Evolutionary conservation across 2,888 invertebrate genomes (phyloP).

Genomic region (Cremastinae sp.): DNA sequence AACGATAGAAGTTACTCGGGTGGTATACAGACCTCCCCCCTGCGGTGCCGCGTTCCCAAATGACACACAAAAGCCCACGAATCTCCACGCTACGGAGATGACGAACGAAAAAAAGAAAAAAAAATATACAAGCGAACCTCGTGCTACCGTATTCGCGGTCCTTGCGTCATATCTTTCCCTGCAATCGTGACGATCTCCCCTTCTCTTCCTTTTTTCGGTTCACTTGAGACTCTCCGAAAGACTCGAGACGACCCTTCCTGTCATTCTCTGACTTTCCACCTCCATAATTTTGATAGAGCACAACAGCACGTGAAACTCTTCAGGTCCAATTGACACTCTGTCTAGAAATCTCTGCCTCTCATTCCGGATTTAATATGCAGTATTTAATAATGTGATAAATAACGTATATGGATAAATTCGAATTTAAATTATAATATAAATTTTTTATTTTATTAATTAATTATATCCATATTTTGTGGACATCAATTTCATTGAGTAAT

Average conservation of each 20-base stretch:
- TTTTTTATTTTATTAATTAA: too few species aligned
- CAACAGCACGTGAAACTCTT: neutral
- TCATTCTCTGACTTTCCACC: slow-evolving; percentile 49
- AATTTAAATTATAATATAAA: too few species aligned
- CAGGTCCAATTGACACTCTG: too few species aligned
- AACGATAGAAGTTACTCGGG: slow-evolving; percentile 47
- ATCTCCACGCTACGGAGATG: slow-evolving; percentile 41
- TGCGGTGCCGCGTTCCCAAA: slow-evolving; percentile 55
- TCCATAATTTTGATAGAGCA: slow-evolving; percentile 41
- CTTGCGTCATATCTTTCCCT: slow-evolving; percentile 64
- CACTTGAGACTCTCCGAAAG: slow-evolving; percentile 58
- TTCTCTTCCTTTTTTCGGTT: slow-evolving; percentile 56
- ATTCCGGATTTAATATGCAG: too few species aligned
- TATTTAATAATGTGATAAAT: too few species aligned
- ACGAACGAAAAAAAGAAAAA: slow-evolving; percentile 20
- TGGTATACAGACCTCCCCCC: slow-evolving; percentile 48
- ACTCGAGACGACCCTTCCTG: slow-evolving; percentile 36
- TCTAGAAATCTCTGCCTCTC: too few species aligned
- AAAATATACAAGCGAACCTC: slow-evolving; percentile 24
- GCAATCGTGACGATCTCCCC: slow-evolving; percentile 54
- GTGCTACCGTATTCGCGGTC: slow-evolving; percentile 74
- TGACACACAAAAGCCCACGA: slow-evolving; percentile 54
- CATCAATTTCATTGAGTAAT: too few species aligned
- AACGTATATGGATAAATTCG: too few species aligned
- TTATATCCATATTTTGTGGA: too few species aligned